Evolutionary conservation across 1,140 invertebrate genomes (phyloP).

Genomic region (Drosophila quadrilineata): DNA sequence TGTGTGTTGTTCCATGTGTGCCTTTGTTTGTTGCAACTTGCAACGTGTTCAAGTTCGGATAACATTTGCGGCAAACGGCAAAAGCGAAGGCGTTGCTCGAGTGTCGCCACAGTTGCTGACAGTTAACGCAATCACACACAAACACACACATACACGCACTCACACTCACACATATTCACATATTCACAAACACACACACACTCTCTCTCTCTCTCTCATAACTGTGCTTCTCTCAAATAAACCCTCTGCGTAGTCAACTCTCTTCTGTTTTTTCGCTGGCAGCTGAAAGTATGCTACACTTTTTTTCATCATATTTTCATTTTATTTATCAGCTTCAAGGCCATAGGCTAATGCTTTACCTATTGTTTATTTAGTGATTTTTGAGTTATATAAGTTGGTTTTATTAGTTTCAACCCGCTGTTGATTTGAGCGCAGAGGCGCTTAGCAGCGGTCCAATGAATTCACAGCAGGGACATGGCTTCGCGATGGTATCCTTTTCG

Average conservation of each 20-base stretch:
- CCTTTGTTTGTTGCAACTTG: constrained; percentile 52
- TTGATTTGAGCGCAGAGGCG: constrained; percentile 45
- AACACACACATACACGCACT: constrained; percentile 3
- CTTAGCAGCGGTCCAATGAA: constrained; percentile 44
- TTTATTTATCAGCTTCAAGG: constrained; percentile 1
- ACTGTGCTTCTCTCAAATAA: background rate
- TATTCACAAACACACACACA: background rate
- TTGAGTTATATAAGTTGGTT: no score
- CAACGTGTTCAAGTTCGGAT: constrained; percentile 24
- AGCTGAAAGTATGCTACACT: constrained; percentile 53
- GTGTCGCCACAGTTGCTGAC: constrained; percentile 42
- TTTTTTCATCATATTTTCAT: constrained; percentile 11
- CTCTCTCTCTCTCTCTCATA: background rate
- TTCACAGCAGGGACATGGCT: constrained; percentile 32
- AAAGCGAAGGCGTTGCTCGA: constrained; percentile 1
- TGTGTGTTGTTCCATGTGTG: background rate
- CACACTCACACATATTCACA: constrained; percentile 1
- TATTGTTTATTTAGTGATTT: constrained; percentile 50
- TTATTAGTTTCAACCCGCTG: constrained; percentile 62
- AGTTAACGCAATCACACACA: constrained; percentile 56
- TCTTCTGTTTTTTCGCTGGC: background rate
- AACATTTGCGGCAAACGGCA: constrained; percentile 6
- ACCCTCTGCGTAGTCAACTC: no score
- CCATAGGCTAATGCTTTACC: no score
- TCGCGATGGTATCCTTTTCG: background rate